Base-by-base conservation (phyloP, 2,888 invertebrate species). In the Salpingus planirostris region DNA sequence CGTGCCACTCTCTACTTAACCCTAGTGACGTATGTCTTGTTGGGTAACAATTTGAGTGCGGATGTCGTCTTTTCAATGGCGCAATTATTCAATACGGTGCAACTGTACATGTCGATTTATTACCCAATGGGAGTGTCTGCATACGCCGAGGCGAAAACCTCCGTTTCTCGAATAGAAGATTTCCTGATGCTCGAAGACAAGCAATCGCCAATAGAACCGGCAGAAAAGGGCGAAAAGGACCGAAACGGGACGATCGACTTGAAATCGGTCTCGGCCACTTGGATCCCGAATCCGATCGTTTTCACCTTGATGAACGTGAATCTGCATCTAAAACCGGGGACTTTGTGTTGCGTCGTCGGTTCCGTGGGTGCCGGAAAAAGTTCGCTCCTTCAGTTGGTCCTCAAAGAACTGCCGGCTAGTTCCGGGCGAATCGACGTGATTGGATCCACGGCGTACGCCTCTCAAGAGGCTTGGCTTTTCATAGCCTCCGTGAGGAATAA, bases 391-490 rank as follows among this genome's bases (percentile, higher is more conserved):
- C 78, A 81, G 58, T 64, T 82, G 38, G 67, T 89, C 11, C 66
- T 89, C 33, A 77, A 78, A 12, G 89, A 90, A 62, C 59, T 88
- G 13, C 71, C 74, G 1, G 63, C 76, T 5, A 61, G 65, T 2
- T 60, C 65, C 11, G 88, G 89, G 0, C 68, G 66, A 1, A 51
- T 86, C 24, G 57, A 68, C 2, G 59, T 83, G 8, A 69, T 69
- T 2, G 87, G 87, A 4, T 64, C 60, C 2, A 49, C 80, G 7
- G 69, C 78, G 0, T 90, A 84, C 56, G 80, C 82, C 2, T 76
- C 83, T 29, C 87, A 88, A 64, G 82, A 87, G 48, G 78, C 89
- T 0, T 90, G 89, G 89, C 61, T 81, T 2, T 81, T 81, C 48
- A 72, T 76, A 1, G 77, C 76, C 1, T 76, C 78, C 3, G 72